Evolutionary conservation across 2,888 invertebrate species (phyloP).

Genomic region (Cremastinae sp.): DNA sequence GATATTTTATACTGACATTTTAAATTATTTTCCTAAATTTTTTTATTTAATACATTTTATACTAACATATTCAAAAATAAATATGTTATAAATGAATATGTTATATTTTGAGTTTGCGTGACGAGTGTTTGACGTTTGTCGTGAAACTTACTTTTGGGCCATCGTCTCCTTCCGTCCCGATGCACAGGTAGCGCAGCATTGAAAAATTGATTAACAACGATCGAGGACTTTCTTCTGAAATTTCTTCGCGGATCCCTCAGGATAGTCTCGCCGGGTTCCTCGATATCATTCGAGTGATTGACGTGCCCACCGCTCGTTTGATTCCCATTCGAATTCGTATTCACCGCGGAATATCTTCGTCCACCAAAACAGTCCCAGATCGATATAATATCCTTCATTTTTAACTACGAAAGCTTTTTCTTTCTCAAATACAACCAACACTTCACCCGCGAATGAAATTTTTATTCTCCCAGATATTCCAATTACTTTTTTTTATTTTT

Average conservation of each 20-base stretch:
- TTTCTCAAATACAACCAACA: conserved; percentile 6
- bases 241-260: conserved; percentile 73
- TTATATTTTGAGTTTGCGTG: no score
- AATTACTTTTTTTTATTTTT: no score
- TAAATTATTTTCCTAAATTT: no score
- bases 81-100: neutral
- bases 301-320: conserved; percentile 39
- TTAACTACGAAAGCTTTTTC: conserved; percentile 19
- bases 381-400: conserved; percentile 85
- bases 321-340: conserved; percentile 70
- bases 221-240: conserved; percentile 79
- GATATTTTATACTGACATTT: no score
- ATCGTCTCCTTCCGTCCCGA: conserved; percentile 76
- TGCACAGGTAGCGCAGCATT: conserved; percentile 80
- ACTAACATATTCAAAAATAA: neutral
- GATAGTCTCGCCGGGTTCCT: conserved; percentile 61
- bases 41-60: no score
- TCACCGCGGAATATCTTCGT: conserved; percentile 83
- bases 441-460: conserved; percentile 26
- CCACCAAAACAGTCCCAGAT: conserved; percentile 83
- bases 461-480: no score
- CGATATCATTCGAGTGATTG: conserved; percentile 54
- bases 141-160: conserved; percentile 81
- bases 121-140: no score
- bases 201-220: conserved; percentile 80